Evolutionary conservation across 2,113 vertebrate genomes (phyloP).

Genomic region (Clarias gariepinus): DNA sequence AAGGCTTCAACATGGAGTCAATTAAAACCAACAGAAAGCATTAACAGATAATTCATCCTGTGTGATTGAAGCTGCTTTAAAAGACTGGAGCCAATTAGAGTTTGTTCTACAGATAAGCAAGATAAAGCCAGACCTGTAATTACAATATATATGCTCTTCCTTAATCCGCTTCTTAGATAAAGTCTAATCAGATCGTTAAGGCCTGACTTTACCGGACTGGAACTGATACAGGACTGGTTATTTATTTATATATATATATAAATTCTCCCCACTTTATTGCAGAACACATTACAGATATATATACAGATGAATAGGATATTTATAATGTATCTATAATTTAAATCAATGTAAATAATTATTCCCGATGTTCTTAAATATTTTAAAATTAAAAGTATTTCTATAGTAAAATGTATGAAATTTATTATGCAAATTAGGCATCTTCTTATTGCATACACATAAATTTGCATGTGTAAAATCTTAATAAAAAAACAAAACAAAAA

Average conservation of each 20-base stretch:
- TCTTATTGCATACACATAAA: neutral
- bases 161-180: constrained; percentile 7
- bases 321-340: neutral
- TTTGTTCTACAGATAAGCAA: neutral
- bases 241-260: too few species aligned
- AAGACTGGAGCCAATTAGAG: constrained; percentile 15
- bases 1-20: neutral
- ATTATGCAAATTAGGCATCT: neutral
- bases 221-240: neutral
- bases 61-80: constrained; percentile 11
- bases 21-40: neutral
- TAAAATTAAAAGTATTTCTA: neutral
- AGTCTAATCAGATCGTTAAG: neutral
- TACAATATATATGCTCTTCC: constrained; percentile 13
- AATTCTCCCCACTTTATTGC: too few species aligned
- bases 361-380: neutral
- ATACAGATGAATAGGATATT: neutral
- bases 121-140: constrained; percentile 21
- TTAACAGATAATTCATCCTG: constrained; percentile 13
- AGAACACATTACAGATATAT: too few species aligned
- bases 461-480: neutral
- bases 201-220: neutral
- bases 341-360: neutral
- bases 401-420: neutral
- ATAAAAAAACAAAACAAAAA: neutral